Evolutionary conservation across 2,113 vertebrate species (phyloP).

Genomic region (Oenanthe oenanthe): DNA sequence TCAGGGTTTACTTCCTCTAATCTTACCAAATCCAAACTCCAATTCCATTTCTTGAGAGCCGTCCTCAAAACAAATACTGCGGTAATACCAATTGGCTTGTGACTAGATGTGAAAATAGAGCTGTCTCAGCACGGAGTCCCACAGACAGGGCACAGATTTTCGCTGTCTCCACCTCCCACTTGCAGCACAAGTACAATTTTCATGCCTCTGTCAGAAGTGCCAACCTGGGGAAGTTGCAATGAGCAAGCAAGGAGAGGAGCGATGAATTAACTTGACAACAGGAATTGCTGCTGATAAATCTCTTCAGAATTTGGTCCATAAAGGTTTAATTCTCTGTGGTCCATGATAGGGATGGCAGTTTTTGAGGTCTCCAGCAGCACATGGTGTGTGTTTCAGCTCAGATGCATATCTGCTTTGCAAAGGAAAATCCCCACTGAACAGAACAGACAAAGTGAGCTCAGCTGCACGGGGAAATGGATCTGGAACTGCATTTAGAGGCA

Average conservation of each 20-base stretch:
- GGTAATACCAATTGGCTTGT: neutral
- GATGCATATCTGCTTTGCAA: neutral
- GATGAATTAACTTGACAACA: neutral
- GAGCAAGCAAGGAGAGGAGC: neutral
- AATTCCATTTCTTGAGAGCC: neutral
- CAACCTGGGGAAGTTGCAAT: slow-evolving; percentile 25
- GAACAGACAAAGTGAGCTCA: neutral
- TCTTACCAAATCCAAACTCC: neutral
- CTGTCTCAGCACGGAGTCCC: slow-evolving; percentile 13
- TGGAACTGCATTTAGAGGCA: slow-evolving; percentile 32
- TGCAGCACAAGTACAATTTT: slow-evolving; percentile 52
- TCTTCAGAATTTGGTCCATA: neutral
- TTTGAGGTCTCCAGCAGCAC: neutral
- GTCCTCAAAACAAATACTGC: neutral
- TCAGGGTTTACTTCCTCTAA: neutral
- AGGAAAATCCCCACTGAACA: neutral
- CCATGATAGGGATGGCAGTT: neutral
- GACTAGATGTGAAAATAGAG: slow-evolving; percentile 51
- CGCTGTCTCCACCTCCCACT: slow-evolving; percentile 65
- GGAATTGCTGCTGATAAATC: neutral
- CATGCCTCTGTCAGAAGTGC: slow-evolving; percentile 59
- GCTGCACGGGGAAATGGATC: neutral
- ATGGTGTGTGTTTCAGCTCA: neutral
- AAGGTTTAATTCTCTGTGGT: neutral
- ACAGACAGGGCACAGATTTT: slow-evolving; percentile 68